Evolutionary conservation across 2,888 invertebrate species (phyloP), one percentile per base, ranked within the genome.

Genomic region (Tiphia femorata): DNA sequence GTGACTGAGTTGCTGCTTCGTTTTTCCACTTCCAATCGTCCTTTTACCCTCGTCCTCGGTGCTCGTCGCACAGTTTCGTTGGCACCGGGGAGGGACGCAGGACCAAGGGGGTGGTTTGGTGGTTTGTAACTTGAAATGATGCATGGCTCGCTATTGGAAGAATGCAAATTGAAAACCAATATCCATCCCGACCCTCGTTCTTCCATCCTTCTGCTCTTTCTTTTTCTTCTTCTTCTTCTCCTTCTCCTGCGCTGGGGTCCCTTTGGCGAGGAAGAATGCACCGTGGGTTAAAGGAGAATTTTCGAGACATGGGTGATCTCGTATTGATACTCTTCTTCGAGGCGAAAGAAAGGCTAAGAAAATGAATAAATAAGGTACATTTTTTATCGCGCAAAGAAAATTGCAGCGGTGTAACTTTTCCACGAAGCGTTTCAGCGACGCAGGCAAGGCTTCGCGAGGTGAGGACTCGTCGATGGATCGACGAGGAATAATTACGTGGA

Each of bases 141-240:
- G 70, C 72, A 72, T 58, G 54, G 59, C 23, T 64, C 62, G 66
- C 63, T 70, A 72, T 65, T 54, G 70, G 65, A 63, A 60, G 69
- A 74, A 74, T 71, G 74, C 73, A 78, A 78, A 79, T 79, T 75
- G 73, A 78, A 79, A 78, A 76, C 76, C 76, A 69, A 79, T 78
- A 77, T 64, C 63, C 53, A 49, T 50, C 54, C 59, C 56, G 56
- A 43, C 63, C 60, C 58, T 59, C 47, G 53, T 4, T 4, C 1
- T 1, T 33, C 30, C n/a, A 1, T 23, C 43, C 43, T 23, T 7
- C 14, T 3, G 2, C 10, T 20, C 20, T 21, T 16, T 6, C 8
- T 23, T 23, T 23, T n/a, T 4, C 12, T 25, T 23, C 12, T 19
- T 21, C 5, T 5, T 38, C 38, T 6, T 19, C 19, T 20, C 1